Evolutionary conservation across 1,140 invertebrate species (phyloP).

Genomic region (Bursaphelenchus mucronatus): DNA sequence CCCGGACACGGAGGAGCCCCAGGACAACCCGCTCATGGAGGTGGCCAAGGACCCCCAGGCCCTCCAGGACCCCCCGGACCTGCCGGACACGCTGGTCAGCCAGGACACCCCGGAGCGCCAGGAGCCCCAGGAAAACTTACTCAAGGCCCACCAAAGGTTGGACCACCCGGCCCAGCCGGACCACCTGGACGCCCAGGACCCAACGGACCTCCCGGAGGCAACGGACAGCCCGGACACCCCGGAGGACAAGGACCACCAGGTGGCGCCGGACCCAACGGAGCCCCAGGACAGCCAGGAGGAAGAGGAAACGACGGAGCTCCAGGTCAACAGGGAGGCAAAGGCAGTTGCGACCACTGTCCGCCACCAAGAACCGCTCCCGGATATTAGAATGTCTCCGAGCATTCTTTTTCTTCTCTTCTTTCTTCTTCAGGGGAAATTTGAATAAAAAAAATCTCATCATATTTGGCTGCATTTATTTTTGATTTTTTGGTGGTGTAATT

Average conservation of each 20-base stretch:
- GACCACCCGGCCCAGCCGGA: too few species aligned
- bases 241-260: conserved; percentile 19
- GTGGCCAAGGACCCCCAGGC: neutral
- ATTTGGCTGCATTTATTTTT: too few species aligned
- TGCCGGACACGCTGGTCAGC: conserved; percentile 8
- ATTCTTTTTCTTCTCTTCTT: too few species aligned
- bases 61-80: neutral
- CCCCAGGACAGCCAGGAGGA: too few species aligned
- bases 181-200: too few species aligned
- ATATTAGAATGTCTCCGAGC: neutral
- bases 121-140: conserved; percentile 32
- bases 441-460: too few species aligned
- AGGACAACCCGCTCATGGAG: conserved; percentile 1
- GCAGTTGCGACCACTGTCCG: conserved; percentile 27
- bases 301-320: neutral
- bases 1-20: neutral
- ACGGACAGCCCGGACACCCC: conserved; percentile 30
- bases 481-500: too few species aligned
- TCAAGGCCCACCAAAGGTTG: neutral
- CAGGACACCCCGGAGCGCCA: conserved; percentile 20
- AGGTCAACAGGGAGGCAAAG: conserved; percentile 5
- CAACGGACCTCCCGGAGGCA: conserved; percentile 24
- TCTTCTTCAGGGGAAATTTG: too few species aligned
- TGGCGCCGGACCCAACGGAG: too few species aligned
- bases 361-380: conserved; percentile 26